A percentile compares a stretch with the other conserved stretches of the same genome.
Evolutionary conservation across 1,140 invertebrate genomes (phyloP).

Genomic region (Drosophila pruinosa): DNA sequence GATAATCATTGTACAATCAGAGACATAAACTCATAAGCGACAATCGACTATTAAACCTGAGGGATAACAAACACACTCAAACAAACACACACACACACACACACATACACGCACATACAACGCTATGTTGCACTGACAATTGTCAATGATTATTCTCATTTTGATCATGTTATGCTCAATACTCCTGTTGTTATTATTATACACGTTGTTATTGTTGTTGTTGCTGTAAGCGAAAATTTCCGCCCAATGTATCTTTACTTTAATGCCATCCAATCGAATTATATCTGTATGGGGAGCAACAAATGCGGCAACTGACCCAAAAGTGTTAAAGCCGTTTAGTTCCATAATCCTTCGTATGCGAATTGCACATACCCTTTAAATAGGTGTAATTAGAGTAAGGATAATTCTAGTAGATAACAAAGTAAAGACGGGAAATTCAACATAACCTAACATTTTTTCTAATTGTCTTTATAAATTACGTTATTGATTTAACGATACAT

Average conservation of each 20-base stretch:
- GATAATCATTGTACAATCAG: constrained; percentile 49
- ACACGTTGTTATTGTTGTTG: background rate
- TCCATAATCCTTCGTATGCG: background rate
- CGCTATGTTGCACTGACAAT: constrained; percentile 23
- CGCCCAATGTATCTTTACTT: constrained; percentile 8
- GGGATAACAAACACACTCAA: constrained; percentile 7
- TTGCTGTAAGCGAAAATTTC: constrained; percentile 10
- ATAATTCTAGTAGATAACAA: too few relatives aligned
- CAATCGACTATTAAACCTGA: constrained; percentile 20
- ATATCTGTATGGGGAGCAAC: constrained; percentile 13
- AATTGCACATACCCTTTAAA: background rate
- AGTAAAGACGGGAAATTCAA: too few relatives aligned
- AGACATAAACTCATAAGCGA: constrained; percentile 20
- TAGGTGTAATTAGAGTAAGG: too few relatives aligned
- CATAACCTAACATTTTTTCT: too few relatives aligned
- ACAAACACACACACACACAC: background rate
- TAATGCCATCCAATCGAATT: constrained; percentile 16
- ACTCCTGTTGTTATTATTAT: constrained; percentile 1
- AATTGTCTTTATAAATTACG: too few relatives aligned
- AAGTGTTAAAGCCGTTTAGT: constrained; percentile 1
- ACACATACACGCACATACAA: background rate
- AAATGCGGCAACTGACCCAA: constrained; percentile 9
- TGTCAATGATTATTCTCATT: constrained; percentile 32
- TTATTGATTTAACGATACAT: too few relatives aligned
- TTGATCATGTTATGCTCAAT: constrained; percentile 11